Evolutionary conservation across 2,888 invertebrate species (phyloP).

Genomic region (Trichopoda pennipes): DNA sequence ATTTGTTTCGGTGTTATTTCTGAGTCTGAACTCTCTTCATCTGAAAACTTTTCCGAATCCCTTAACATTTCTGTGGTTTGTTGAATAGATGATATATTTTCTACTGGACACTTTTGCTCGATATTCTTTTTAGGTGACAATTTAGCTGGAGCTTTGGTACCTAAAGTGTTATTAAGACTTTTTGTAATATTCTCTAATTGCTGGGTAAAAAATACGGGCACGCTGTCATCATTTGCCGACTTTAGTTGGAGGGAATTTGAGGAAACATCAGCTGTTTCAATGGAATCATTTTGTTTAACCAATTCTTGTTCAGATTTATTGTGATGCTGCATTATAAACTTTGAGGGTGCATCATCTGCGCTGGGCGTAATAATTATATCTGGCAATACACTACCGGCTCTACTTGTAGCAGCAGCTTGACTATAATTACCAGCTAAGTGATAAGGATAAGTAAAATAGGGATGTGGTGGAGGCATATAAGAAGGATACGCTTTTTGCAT

Average conservation of each 20-base stretch:
- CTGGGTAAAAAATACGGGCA: conserved; percentile 75
- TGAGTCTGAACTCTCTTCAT: conserved; percentile 65
- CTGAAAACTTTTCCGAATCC: conserved; percentile 26
- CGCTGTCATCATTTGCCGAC: conserved; percentile 71
- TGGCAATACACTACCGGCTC: conserved; percentile 77
- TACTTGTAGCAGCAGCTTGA: conserved; percentile 73
- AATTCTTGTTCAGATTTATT: conserved; percentile 73
- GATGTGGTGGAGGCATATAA: conserved; percentile 71
- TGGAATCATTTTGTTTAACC: conserved; percentile 72
- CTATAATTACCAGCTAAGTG: conserved; percentile 74
- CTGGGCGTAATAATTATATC: conserved; percentile 79
- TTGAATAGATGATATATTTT: conserved; percentile 74
- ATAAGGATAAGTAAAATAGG: conserved; percentile 72
- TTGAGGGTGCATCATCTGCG: conserved; percentile 77
- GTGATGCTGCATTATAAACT: conserved; percentile 74
- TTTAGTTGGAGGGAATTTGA: conserved; percentile 26
- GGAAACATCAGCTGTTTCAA: conserved; percentile 75
- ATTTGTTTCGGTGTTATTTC: conserved; percentile 69
- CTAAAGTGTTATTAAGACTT: conserved; percentile 73
- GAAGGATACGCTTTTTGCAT: conserved; percentile 69
- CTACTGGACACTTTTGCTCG: conserved; percentile 74
- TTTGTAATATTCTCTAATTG: conserved; percentile 75
- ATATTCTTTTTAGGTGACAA: conserved; percentile 76
- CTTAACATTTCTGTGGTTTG: background rate
- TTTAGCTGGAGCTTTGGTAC: conserved; percentile 74